Evolutionary conservation across 2,888 invertebrate species (phyloP).

Genomic region (Brachyptera risi): DNA sequence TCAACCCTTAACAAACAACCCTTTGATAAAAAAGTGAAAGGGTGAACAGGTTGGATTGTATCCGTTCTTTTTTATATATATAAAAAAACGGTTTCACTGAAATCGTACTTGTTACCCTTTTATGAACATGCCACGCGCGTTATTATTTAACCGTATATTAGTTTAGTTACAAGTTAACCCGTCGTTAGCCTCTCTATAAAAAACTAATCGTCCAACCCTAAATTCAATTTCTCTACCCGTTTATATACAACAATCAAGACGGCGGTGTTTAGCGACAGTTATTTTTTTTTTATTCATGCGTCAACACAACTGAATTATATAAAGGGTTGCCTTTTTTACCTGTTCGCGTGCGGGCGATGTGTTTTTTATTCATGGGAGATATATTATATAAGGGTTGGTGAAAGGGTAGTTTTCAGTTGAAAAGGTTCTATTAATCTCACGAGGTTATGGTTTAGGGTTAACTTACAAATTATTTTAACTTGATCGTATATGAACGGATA

Average conservation of each 20-base stretch:
- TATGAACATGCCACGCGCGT: slow-evolving; percentile 7
- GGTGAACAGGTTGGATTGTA: slow-evolving; percentile 19
- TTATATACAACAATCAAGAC: slow-evolving; percentile 12
- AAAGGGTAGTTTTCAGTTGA: slow-evolving; percentile 23
- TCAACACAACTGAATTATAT: slow-evolving; percentile 15
- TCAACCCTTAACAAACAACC: slow-evolving; percentile 22
- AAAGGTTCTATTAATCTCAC: neutral
- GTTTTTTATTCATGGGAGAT: slow-evolving; percentile 15
- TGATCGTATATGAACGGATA: slow-evolving; percentile 16
- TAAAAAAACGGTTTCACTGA: neutral
- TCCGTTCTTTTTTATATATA: slow-evolving; percentile 16
- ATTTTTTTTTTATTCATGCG: slow-evolving; percentile 13
- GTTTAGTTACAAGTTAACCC: slow-evolving; percentile 17
- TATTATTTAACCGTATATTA: slow-evolving; percentile 1
- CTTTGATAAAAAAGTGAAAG: slow-evolving; percentile 16
- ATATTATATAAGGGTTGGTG: slow-evolving; percentile 15
- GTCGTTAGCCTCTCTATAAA: slow-evolving; percentile 16
- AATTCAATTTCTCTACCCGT: slow-evolving; percentile 10
- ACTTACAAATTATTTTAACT: slow-evolving; percentile 26
- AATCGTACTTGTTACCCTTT: neutral
- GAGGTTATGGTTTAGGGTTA: slow-evolving; percentile 17
- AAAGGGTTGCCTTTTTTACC: slow-evolving; percentile 28
- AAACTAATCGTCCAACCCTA: slow-evolving; percentile 14
- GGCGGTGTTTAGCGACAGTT: slow-evolving; percentile 1
- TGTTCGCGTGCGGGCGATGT: slow-evolving; percentile 23